A percentile compares a stretch with the other conserved stretches of the same genome.
These are phyloP conservation scores for Ceratina calcarata DNA, from an alignment of 1,140 invertebrate species.

Conservation along the genomic window DNA sequence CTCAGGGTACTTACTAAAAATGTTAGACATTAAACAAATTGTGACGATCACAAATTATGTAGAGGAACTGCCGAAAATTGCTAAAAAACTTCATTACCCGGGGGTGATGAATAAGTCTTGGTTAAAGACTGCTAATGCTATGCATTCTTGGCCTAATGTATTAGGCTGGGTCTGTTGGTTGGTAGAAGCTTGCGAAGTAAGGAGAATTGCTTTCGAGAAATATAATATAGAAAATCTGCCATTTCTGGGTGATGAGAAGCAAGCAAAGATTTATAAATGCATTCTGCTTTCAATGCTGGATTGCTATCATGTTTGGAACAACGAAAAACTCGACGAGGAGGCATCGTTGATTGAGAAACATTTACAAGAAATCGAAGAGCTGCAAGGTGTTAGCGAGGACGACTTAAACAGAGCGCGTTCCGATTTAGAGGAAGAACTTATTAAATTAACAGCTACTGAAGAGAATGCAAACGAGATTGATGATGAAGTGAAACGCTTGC, in stretches of 20 bases:
- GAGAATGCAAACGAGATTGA: conserved; percentile 41
- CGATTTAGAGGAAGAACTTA: conserved; percentile 47
- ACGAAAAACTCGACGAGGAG: conserved; percentile 69
- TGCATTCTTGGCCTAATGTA: conserved; percentile 82
- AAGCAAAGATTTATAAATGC: conserved; percentile 50
- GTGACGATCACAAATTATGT: conserved; percentile 72
- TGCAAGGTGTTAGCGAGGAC: conserved; percentile 59
- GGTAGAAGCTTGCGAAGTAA: conserved; percentile 76
- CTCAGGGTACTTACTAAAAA: conserved; percentile 64
- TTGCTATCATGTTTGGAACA: conserved; percentile 69
- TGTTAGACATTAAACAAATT: conserved; percentile 63
- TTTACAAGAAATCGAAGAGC: conserved; percentile 57
- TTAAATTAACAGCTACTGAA: conserved; percentile 46
- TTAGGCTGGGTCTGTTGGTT: conserved; percentile 82
- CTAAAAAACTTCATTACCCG: conserved; percentile 81
- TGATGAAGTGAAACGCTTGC: conserved; percentile 48
- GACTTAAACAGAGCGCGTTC: conserved; percentile 27
- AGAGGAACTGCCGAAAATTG: conserved; percentile 79
- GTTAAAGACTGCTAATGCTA: conserved; percentile 82
- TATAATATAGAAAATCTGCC: conserved; percentile 65
- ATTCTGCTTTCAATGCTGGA: conserved; percentile 62
- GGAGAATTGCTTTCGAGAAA: conserved; percentile 58
- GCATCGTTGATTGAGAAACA: conserved; percentile 57
- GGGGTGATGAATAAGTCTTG: conserved; percentile 82
- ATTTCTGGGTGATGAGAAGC: conserved; percentile 58